These are phyloP conservation scores for Calcarius lapponicus DNA, from an alignment of 2,797 vertebrate species.

Conservation along the genomic window DNA sequence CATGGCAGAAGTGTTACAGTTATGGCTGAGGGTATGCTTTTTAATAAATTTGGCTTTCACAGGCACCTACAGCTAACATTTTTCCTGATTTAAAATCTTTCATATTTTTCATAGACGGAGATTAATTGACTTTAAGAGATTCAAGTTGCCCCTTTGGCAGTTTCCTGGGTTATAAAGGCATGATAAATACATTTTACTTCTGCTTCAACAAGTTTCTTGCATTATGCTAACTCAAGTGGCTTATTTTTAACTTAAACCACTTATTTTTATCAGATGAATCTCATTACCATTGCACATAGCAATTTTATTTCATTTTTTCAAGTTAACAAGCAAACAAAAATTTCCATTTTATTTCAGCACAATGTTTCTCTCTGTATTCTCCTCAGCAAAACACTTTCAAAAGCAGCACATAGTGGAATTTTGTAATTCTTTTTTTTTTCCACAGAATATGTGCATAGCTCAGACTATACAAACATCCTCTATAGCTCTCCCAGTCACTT, in stretches of 20 bases:
- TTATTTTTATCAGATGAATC: not conserved
- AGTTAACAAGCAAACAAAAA: slow-evolving; percentile 21
- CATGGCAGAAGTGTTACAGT: not conserved
- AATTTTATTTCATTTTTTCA: not conserved
- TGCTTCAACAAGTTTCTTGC: slow-evolving; percentile 12
- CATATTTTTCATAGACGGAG: not conserved
- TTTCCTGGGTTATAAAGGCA: slow-evolving; percentile 3
- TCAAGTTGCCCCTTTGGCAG: not conserved
- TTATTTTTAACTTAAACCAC: slow-evolving; percentile 32
- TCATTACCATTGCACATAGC: not conserved
- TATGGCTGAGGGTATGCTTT: not conserved
- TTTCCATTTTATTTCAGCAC: not conserved
- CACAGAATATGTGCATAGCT: slow-evolving; percentile 48
- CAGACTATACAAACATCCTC: slow-evolving; percentile 60
- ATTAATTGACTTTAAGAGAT: not conserved
- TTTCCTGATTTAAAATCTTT: not conserved
- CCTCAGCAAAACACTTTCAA: not conserved
- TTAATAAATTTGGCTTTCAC: not conserved
- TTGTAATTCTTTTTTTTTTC: slow-evolving; percentile 15
- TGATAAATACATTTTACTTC: slow-evolving; percentile 13
- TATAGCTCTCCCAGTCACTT: slow-evolving; percentile 63
- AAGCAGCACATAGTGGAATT: slow-evolving; percentile 25
- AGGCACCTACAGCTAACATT: not conserved
- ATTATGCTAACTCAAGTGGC: slow-evolving; percentile 8
- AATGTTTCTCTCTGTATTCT: slow-evolving; percentile 4